A percentile compares a stretch with the other conserved stretches of the same genome.
Evolutionary conservation across 1,140 invertebrate species (phyloP).

Genomic region (Orchestia grillus): DNA sequence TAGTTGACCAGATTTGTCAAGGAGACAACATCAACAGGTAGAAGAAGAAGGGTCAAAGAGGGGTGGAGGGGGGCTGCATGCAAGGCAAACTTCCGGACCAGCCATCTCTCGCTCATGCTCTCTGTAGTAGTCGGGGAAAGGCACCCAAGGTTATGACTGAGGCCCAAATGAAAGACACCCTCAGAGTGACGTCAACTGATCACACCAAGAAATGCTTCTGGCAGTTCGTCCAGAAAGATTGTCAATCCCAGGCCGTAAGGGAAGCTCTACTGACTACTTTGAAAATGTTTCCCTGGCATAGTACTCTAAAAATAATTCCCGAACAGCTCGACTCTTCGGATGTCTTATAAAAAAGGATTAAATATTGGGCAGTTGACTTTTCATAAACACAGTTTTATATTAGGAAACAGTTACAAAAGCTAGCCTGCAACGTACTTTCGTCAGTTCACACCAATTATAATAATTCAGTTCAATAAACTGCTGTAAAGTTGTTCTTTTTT

Average conservation of each 20-base stretch:
- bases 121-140: neutral
- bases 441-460: neutral
- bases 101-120: neutral
- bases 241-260: neutral
- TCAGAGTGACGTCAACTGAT: neutral
- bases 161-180: neutral
- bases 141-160: neutral
- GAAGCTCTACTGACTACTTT: neutral
- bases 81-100: constrained; percentile 5
- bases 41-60: neutral
- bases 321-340: neutral
- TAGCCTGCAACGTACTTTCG: neutral
- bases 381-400: neutral
- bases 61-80: neutral
- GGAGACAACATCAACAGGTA: neutral
- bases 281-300: neutral
- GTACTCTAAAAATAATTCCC: neutral
- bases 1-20: neutral
- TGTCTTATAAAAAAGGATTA: neutral
- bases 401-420: neutral
- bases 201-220: neutral
- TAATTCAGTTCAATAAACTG: neutral
- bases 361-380: neutral
- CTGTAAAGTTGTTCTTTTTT: neutral
- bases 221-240: neutral